A percentile compares a stretch with the other conserved stretches of the same genome.
These are phyloP conservation scores for Aegotheles bennettii DNA, from an alignment of 2,113 vertebrate genomes.

Conservation along the genomic window DNA sequence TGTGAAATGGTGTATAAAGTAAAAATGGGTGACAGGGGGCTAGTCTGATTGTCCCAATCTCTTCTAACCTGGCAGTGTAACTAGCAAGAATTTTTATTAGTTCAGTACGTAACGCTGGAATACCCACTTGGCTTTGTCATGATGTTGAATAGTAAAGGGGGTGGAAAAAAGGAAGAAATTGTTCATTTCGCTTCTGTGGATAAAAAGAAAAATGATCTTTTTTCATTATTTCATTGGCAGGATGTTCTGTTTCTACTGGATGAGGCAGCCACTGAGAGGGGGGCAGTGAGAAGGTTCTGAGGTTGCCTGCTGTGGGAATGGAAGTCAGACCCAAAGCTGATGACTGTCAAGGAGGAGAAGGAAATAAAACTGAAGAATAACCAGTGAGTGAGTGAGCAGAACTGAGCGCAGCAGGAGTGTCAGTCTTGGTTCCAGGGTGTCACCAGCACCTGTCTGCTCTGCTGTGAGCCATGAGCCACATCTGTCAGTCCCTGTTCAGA, in stretches of 20 bases:
- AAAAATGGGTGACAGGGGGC: conserved; percentile 2
- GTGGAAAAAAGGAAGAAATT: not conserved
- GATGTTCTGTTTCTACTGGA: not conserved
- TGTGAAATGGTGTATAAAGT: conserved; percentile 49
- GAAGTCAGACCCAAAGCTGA: not conserved
- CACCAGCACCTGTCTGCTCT: not conserved
- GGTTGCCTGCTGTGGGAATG: not conserved
- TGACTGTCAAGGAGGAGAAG: not conserved
- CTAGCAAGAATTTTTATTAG: not conserved
- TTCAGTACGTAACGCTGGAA: not conserved
- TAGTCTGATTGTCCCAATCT: not conserved
- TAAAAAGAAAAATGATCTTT: not conserved
- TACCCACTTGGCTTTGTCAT: not conserved
- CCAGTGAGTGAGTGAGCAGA: not conserved
- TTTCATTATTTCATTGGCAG: not conserved
- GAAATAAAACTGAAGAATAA: not conserved
- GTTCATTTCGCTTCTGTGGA: not conserved
- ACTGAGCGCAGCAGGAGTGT: not conserved
- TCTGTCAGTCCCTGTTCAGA: not conserved
- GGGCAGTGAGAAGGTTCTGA: not conserved
- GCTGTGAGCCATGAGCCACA: not conserved
- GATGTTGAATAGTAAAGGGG: not conserved
- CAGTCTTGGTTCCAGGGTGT: not conserved
- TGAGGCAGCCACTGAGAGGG: not conserved
- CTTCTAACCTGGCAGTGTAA: not conserved